These are phyloP conservation scores for Drosophila rubida DNA, from an alignment of 2,888 invertebrate genomes.

Conservation along the genomic window DNA sequence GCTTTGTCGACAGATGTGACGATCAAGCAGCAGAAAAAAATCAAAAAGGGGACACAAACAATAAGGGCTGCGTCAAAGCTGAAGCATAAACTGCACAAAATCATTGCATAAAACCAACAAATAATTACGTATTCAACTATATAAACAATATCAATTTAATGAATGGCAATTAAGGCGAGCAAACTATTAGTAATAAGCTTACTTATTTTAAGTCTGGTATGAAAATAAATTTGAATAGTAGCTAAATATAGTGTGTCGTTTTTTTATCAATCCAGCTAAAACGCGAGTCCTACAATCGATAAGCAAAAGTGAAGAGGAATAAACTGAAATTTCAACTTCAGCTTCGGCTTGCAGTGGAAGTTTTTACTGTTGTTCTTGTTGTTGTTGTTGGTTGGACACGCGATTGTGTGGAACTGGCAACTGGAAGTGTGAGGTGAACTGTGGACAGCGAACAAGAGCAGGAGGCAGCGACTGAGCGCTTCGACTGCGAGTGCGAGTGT, in stretches of 20 bases:
- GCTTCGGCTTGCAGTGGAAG: conserved; percentile 30
- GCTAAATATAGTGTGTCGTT: background rate
- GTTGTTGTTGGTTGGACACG: conserved; percentile 55
- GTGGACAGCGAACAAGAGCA: background rate
- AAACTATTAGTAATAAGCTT: too few species aligned
- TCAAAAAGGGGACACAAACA: background rate
- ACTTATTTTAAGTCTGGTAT: too few species aligned
- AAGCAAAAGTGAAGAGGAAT: conserved; percentile 9
- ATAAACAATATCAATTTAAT: too few species aligned
- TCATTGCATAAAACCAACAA: too few species aligned
- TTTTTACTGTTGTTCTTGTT: conserved; percentile 35
- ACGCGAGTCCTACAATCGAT: background rate
- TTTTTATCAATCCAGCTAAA: background rate
- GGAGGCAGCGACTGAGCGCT: background rate
- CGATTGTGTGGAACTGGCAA: conserved; percentile 49
- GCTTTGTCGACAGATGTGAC: conserved; percentile 6
- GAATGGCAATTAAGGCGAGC: too few species aligned
- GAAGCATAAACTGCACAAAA: background rate
- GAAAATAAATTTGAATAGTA: too few species aligned
- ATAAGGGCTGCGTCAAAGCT: background rate
- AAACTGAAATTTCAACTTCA: conserved; percentile 37
- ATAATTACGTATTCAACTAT: too few species aligned
- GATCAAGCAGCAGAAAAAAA: conserved; percentile 1
- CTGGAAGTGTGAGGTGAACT: conserved; percentile 20
- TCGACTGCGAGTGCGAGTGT: background rate